Evolutionary conservation across 2,113 vertebrate genomes (phyloP).

Genomic region (Cyrtonyx montezumae): DNA sequence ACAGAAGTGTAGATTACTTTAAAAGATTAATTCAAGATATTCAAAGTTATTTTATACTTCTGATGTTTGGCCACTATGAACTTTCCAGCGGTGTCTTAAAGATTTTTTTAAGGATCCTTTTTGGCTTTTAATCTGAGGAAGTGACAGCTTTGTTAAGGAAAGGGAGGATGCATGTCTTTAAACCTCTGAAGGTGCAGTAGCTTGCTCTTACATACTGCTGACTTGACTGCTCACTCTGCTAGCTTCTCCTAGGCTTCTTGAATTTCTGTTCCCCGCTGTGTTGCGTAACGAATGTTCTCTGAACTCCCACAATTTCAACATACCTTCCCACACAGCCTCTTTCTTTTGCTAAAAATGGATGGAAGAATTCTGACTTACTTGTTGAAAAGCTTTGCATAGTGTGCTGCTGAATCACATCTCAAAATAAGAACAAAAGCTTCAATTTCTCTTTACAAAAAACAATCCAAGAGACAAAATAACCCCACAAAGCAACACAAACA

Average conservation of each 20-base stretch:
- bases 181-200: background rate
- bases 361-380: background rate
- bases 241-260: background rate
- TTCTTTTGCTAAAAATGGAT: conserved; percentile 45
- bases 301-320: conserved; percentile 49
- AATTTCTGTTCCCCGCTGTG: conserved; percentile 20
- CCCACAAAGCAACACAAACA: no score
- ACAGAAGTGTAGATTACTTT: background rate
- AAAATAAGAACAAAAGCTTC: background rate
- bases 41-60: background rate
- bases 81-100: background rate
- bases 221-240: conserved; percentile 41
- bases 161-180: background rate
- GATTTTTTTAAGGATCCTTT: background rate
- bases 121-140: background rate
- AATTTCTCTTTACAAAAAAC: background rate
- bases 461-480: background rate
- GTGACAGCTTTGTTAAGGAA: background rate
- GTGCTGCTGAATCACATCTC: conserved; percentile 8
- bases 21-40: background rate
- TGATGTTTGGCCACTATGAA: background rate
- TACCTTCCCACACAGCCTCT: conserved; percentile 42
- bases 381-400: background rate
- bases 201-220: background rate
- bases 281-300: conserved; percentile 45